Conservation (phyloP, 2,797 vertebrate genomes). For the Nasua narica region DNA sequence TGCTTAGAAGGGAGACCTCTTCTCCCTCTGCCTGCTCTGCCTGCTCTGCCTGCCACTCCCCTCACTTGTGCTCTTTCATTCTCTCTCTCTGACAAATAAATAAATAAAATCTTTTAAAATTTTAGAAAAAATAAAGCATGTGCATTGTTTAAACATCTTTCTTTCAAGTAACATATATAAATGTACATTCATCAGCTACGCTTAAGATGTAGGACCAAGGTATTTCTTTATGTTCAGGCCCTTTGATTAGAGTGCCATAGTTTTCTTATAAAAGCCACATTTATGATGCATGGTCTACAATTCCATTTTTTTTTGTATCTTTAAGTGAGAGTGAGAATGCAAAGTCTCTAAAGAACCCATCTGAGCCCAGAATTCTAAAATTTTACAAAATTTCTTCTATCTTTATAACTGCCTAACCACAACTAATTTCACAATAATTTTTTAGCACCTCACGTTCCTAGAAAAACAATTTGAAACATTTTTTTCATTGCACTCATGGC, state of each 20-base stretch:
- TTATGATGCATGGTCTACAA: background rate
- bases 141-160: background rate
- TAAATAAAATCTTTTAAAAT: background rate
- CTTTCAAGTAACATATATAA: constrained; percentile 2
- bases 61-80: background rate
- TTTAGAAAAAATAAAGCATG: background rate
- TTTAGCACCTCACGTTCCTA: background rate
- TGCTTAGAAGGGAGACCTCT: background rate
- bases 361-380: background rate
- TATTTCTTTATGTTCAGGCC: background rate
- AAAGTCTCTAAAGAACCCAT: background rate
- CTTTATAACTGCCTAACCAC: background rate
- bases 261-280: background rate
- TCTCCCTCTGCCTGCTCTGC: background rate
- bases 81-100: background rate
- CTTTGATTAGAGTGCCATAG: background rate
- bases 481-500: background rate
- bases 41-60: too few relatives aligned
- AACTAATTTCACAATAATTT: background rate
- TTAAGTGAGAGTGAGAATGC: background rate
- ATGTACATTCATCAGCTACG: background rate
- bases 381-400: background rate
- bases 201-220: background rate
- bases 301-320: background rate
- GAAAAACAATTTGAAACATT: background rate